A percentile compares a stretch with the other conserved stretches of the same genome.
These are phyloP conservation scores for Engystomops pustulosus DNA, from an alignment of 2,113 vertebrate genomes.

Conservation along the genomic window DNA sequence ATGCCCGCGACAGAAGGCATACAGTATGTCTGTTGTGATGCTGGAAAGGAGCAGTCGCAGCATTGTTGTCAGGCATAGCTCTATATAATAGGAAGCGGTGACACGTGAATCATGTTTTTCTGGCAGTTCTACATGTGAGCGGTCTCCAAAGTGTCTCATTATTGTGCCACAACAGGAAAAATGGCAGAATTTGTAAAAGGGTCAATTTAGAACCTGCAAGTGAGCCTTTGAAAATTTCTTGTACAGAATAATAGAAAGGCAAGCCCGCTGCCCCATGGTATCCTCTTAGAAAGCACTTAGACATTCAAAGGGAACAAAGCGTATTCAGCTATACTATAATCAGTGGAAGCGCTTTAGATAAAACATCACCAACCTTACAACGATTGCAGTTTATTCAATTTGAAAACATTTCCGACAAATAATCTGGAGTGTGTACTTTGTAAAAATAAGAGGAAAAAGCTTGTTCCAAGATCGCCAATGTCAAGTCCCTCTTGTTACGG, in stretches of 20 bases:
- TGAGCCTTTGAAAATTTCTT: slow-evolving; percentile 38
- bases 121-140: slow-evolving; percentile 23
- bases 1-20: slow-evolving; percentile 21
- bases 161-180: slow-evolving; percentile 18
- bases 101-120: slow-evolving; percentile 35
- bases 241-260: slow-evolving; percentile 33
- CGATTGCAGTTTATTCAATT: slow-evolving; percentile 25
- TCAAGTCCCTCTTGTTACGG: not conserved
- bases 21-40: slow-evolving; percentile 14
- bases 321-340: slow-evolving; percentile 40
- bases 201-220: slow-evolving; percentile 43
- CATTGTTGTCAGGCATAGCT: slow-evolving; percentile 23
- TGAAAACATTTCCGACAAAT: slow-evolving; percentile 15
- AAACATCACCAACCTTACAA: slow-evolving; percentile 31
- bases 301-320: slow-evolving; percentile 53
- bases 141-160: slow-evolving; percentile 33
- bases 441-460: not conserved
- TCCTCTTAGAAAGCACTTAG: slow-evolving; percentile 49
- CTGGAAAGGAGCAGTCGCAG: slow-evolving; percentile 22
- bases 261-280: slow-evolving; percentile 40
- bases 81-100: slow-evolving; percentile 27
- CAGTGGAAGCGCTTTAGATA: slow-evolving; percentile 15
- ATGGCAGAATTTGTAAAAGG: slow-evolving; percentile 32
- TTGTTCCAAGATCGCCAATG: slow-evolving; percentile 3
- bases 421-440: slow-evolving; percentile 27